Evolutionary conservation across 2,888 invertebrate genomes (phyloP), one percentile per base, ranked within the genome.

Genomic region (Eudasyphora cyanicolor): DNA sequence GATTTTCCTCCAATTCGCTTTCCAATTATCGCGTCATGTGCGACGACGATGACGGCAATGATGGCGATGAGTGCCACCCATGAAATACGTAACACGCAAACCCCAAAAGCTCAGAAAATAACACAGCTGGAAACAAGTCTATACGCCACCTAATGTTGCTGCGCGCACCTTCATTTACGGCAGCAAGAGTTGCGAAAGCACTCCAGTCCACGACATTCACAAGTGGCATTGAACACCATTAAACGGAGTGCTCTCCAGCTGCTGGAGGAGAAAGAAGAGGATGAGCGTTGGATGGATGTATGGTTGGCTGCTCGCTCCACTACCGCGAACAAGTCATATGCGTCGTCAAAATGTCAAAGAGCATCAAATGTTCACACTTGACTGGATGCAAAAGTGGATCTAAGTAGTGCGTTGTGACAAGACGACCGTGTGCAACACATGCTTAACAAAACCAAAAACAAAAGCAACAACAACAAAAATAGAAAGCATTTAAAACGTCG

Each of bases 161-260:
- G 14, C 45, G 45, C 45, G 1, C 38, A n/a, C n/a, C n/a, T n/a
- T n/a, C n/a, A n/a, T n/a, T n/a, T n/a, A n/a, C n/a, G n/a, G n/a
- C n/a, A n/a, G n/a, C n/a, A n/a, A n/a, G n/a, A n/a, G n/a, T n/a
- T n/a, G n/a, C n/a, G 45, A 24, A 17, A 27, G 57, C 8, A 57
- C 27, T 57, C 2, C 24, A 24, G 27, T 27, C 24, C n/a, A n/a
- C n/a, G 3, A 24, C 24, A 24, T 21, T 27, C 10, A 57, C 57
- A 57, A 57, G 57, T 57, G 57, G 14, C 57, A 57, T 57, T 27
- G 57, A 24, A 57, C 57, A 57, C 57, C 57, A 57, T 24, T 57
- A 12, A 27, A 27, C 24, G 27, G 57, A 57, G 27, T 8, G 21
- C 19, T 14, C 51, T 51, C 21, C 21, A 24, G 51, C 8, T 51